Base-by-base conservation (phyloP, 2,797 vertebrate species). In the Graptemys geographica region DNA sequence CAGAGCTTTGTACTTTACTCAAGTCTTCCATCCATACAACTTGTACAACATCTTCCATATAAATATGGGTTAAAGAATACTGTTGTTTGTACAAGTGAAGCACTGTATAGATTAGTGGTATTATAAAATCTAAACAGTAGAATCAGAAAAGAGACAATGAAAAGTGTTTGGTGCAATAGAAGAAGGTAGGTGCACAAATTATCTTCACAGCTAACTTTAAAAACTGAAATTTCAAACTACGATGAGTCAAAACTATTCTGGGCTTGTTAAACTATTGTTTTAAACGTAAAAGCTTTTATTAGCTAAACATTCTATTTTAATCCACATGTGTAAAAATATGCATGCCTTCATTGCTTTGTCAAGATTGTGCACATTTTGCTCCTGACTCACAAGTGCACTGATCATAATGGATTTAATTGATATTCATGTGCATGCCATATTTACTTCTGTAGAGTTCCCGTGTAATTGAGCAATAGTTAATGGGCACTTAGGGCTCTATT, bases 361-460 rank as follows among this genome's bases (percentile, higher is more conserved):
- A 94, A 95, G 96, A 94, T 96, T 96, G 96, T 87, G 95, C 94
- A 93, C 95, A 95, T 97, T 96, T 97, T 89, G 95, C 97, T 97
- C 94, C 97, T 97, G 92, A 96, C 90, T 91, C 95, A 76, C 47
- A 21, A 91, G 94, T 57, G 86, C 83, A 84, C 80, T 91, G 96
- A 93, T 96, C 96, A 97, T 96, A 97, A 97, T 95, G 95, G 95
- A 81, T 31, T 97, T 97, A 97, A 98, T 92, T 98, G 97, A 97
- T 97, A 98, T 97, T 94, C 97, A 97, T 92, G 96, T 96, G 94
- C 96, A 97, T 96, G 96, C 96, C 94, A 95, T 94, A 96, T 92
- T 96, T 96, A 87, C 94, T 96, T 96, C 97, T 96, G 95, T 93
- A 95, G 94, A 94, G 78, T 90, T 96, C 92, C 89, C 80, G 79